A percentile compares a stretch with the other conserved stretches of the same genome.
Evolutionary conservation across 2,888 invertebrate genomes (phyloP).

Genomic region (Diadegma fenestrale): DNA sequence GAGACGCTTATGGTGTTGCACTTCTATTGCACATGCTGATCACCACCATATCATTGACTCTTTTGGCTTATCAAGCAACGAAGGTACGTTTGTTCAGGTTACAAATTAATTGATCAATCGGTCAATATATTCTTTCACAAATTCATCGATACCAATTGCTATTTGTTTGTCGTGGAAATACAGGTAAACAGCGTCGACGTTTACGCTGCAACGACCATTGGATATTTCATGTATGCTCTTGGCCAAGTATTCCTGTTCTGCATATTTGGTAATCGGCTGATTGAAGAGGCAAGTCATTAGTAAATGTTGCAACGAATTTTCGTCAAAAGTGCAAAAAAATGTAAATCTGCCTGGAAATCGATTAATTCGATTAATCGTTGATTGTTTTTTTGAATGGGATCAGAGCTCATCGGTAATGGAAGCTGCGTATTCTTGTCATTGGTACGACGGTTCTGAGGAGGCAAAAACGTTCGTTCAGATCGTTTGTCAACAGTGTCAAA

Average conservation of each 20-base stretch:
- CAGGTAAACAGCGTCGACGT: slow-evolving; percentile 91
- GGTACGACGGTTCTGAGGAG: slow-evolving; percentile 96
- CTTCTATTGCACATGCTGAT: slow-evolving; percentile 94
- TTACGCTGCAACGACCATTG: slow-evolving; percentile 92
- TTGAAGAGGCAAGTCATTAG: slow-evolving; percentile 90
- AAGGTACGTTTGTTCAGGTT: slow-evolving; percentile 86
- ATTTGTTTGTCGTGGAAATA: slow-evolving; percentile 15
- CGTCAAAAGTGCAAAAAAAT: neutral
- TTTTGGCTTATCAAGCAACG: slow-evolving; percentile 94
- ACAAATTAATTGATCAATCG: neutral
- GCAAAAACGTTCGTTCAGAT: slow-evolving; percentile 96
- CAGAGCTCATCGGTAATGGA: slow-evolving; percentile 97
- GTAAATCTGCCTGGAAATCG: neutral
- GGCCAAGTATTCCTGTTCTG: slow-evolving; percentile 95
- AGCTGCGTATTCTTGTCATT: slow-evolving; percentile 95
- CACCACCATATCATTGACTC: slow-evolving; percentile 93
- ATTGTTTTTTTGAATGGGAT: slow-evolving; percentile 47
- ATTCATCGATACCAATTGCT: neutral
- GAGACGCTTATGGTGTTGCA: slow-evolving; percentile 94
- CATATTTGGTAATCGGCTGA: slow-evolving; percentile 93
- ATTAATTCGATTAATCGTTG: slow-evolving; percentile 8
- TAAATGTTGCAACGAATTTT: neutral
- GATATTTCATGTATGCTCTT: slow-evolving; percentile 92
- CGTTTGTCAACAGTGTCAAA: slow-evolving; percentile 96
- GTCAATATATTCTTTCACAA: neutral